Conservation (phyloP, 2,113 vertebrate species). For the Anhinga rufa region DNA sequence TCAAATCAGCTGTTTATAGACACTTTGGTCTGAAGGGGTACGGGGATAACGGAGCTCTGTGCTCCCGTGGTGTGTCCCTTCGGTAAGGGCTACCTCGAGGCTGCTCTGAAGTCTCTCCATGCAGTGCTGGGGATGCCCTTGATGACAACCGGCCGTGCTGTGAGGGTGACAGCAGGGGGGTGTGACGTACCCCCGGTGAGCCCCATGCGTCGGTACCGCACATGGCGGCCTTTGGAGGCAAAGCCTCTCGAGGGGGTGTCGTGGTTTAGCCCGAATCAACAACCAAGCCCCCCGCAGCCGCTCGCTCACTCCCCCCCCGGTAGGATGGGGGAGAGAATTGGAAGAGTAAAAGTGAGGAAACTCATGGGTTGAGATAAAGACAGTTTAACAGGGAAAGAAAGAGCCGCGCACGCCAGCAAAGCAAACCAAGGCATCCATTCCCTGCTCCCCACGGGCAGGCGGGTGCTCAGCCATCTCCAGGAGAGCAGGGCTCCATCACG, state of each 20-base stretch:
- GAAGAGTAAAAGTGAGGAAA: too few species aligned
- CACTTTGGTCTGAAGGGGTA: background rate
- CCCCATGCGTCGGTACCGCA: rapidly evolving
- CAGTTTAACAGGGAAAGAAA: too few species aligned
- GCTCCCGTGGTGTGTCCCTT: background rate
- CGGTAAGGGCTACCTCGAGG: background rate
- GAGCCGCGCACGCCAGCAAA: too few species aligned
- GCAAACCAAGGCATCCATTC: too few species aligned
- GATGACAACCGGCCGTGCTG: background rate
- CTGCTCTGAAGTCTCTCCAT: rapidly evolving
- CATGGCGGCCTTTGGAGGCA: background rate
- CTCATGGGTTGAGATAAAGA: too few species aligned
- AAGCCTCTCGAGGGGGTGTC: background rate
- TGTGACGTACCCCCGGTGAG: background rate
- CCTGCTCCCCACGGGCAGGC: too few species aligned
- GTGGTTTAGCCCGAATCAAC: too few species aligned
- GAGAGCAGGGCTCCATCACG: too few species aligned
- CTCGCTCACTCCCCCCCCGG: too few species aligned
- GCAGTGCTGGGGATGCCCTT: background rate
- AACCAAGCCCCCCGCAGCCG: too few species aligned
- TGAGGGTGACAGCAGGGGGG: background rate
- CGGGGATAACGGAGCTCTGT: background rate
- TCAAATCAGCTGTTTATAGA: background rate
- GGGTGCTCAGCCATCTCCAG: too few species aligned
- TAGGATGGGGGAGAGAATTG: too few species aligned